Evolutionary conservation across 2,113 vertebrate genomes (phyloP).

Genomic region (Chaetops frenatus): DNA sequence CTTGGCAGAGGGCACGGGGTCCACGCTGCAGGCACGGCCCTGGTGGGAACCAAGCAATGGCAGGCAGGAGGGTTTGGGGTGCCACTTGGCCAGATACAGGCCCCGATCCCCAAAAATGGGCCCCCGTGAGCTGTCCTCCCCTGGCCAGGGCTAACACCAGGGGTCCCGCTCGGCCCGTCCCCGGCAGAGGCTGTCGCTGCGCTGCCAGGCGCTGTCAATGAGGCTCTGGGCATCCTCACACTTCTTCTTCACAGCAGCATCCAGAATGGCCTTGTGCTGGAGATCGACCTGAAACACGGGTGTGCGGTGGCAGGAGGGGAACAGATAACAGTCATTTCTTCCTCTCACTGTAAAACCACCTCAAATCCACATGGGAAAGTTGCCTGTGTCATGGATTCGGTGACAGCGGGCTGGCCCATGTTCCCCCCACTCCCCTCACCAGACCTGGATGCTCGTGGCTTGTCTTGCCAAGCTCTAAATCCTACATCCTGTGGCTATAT

Average conservation of each 20-base stretch:
- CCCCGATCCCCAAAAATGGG: not conserved
- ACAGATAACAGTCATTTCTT: fast-evolving
- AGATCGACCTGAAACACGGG: slow-evolving; percentile 63
- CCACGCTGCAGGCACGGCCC: not conserved
- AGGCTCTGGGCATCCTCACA: slow-evolving; percentile 86
- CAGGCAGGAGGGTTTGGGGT: not conserved
- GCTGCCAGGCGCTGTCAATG: slow-evolving; percentile 90
- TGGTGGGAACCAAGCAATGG: not conserved
- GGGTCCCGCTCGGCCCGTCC: slow-evolving; percentile 90
- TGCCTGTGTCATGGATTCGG: fast-evolving
- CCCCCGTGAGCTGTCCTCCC: not conserved
- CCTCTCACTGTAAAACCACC: not conserved
- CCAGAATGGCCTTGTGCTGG: slow-evolving; percentile 61
- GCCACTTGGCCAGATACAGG: not conserved
- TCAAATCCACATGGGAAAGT: fast-evolving
- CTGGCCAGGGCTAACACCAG: slow-evolving; percentile 75
- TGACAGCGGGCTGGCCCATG: fast-evolving
- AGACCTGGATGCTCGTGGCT: not conserved
- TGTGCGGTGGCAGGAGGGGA: not conserved
- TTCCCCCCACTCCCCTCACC: not conserved
- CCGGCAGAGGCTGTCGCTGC: slow-evolving; percentile 91
- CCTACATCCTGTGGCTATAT: fast-evolving
- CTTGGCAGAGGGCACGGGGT: fast-evolving
- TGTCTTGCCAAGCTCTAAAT: not conserved
- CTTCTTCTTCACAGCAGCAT: slow-evolving; percentile 72